phyloP scores from a whole-genome alignment of 1,140 invertebrate species.

The Bombus sibiricus region DNA sequence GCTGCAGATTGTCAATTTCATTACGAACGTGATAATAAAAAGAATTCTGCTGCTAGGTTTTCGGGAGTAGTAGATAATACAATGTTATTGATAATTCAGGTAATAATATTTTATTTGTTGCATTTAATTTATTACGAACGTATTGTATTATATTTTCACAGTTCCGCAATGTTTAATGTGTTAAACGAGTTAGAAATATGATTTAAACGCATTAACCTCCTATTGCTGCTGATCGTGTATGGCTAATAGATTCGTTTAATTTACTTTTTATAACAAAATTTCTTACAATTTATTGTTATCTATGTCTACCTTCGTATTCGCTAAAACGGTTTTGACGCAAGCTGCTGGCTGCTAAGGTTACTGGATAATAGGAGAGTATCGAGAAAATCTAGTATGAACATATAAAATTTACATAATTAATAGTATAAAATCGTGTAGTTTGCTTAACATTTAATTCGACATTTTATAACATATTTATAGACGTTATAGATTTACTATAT shows the following conservation, averaged over 20 bases:
- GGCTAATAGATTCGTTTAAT: neutral
- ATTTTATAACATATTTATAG: neutral
- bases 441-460: neutral
- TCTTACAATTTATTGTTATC: constrained; percentile 45
- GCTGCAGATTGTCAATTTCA: neutral
- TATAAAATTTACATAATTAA: neutral
- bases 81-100: too few relatives aligned
- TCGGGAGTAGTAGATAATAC: too few relatives aligned
- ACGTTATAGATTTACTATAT: too few relatives aligned
- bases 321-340: constrained; percentile 69
- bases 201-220: neutral
- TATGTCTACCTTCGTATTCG: constrained; percentile 60
- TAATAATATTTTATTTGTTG: neutral
- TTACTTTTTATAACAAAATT: neutral
- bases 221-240: neutral
- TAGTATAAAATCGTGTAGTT: neutral
- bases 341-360: constrained; percentile 78
- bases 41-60: too few relatives aligned
- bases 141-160: too few relatives aligned
- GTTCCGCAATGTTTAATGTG: neutral
- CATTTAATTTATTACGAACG: neutral
- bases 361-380: constrained; percentile 71
- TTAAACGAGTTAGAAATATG: neutral
- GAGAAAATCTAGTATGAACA: neutral
- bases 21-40: neutral